Evolutionary conservation across 1,140 invertebrate species (phyloP), one percentile per base, ranked within the genome.

Genomic region (Zaprionus camerounensis): DNA sequence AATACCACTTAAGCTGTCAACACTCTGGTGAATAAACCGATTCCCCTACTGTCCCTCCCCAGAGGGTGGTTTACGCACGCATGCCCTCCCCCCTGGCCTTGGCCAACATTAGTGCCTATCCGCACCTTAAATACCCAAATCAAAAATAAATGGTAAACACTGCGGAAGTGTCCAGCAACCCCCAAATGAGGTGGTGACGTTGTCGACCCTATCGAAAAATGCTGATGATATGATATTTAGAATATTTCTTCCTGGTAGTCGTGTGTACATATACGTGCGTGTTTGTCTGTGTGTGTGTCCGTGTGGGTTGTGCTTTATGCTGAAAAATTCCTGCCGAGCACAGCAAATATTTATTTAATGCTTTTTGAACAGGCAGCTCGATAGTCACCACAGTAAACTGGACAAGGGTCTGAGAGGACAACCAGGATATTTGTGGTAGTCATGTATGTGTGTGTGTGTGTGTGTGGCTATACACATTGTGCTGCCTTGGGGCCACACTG

Each of bases 71-170:
- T 68, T 70, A 87, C 84, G 83, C 84, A 87, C 83, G 84, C 46
- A 66, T 61, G 80, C 77, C 65, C 36, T 46, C 3, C 20, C 2
- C 7, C 3, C 7, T 22, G 9, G 9, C 6, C 66, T 73, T 58
- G 73, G 65, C 64, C 61, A 31, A 74, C 59, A 77, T 68, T 78
- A 74, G 51, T 63, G 57, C 76, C 81, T 72, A 79, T 90, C 85
- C 79, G 78, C 85, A 90, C 85, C 85, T 90, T 90, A 90, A 90
- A 85, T 85, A 90, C 85, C 85, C 86, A 90, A 90, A 90, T 90
- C 85, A 90, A 90, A 90, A 90, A 90, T 90, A 91, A 91, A 91
- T 91, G 85, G 75, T 90, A 90, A 88, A 90, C 84, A 90, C 85
- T 84, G 78, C 22, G 46, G 9, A 80, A 88, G 75, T 77, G 75